Percentiles rank a stretch among this genome's conserved stretches.
Evolutionary conservation across 2,113 vertebrate species (phyloP).

Genomic region (Setophaga coronata): DNA sequence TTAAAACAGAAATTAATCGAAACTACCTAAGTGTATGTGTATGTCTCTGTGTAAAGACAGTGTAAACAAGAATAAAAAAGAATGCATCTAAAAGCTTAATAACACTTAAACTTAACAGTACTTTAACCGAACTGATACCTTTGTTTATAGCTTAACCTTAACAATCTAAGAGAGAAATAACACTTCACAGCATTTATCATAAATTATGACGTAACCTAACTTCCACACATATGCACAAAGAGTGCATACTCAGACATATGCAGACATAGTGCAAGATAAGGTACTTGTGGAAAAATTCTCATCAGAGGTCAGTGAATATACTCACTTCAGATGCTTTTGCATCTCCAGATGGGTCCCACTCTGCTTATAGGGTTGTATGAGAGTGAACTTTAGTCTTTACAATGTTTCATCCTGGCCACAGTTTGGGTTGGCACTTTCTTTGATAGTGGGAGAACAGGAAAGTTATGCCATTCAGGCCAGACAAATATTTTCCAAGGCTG

Average conservation of each 20-base stretch:
- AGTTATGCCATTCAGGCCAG: background rate
- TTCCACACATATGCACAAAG: background rate
- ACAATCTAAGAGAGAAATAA: background rate
- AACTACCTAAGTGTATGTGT: background rate
- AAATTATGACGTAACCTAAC: background rate
- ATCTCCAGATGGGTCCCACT: background rate
- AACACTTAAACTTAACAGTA: background rate
- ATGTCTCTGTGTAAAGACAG: background rate
- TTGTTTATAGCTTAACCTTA: background rate
- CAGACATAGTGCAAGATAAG: background rate
- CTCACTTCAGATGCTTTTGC: background rate
- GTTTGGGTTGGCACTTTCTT: background rate
- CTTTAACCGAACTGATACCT: background rate
- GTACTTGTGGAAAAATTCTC: background rate
- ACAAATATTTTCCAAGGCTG: background rate
- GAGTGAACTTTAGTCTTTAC: too few species aligned
- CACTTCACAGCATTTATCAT: background rate
- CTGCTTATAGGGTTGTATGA: background rate
- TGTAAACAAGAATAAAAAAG: background rate
- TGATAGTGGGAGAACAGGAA: background rate
- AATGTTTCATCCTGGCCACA: background rate
- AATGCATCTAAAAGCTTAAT: too few species aligned
- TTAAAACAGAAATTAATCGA: too few species aligned
- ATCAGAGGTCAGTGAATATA: too few species aligned
- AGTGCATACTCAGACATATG: too few species aligned